These are phyloP conservation scores for Ranitomeya imitator DNA, from an alignment of 2,113 vertebrate genomes.

Conservation along the genomic window DNA sequence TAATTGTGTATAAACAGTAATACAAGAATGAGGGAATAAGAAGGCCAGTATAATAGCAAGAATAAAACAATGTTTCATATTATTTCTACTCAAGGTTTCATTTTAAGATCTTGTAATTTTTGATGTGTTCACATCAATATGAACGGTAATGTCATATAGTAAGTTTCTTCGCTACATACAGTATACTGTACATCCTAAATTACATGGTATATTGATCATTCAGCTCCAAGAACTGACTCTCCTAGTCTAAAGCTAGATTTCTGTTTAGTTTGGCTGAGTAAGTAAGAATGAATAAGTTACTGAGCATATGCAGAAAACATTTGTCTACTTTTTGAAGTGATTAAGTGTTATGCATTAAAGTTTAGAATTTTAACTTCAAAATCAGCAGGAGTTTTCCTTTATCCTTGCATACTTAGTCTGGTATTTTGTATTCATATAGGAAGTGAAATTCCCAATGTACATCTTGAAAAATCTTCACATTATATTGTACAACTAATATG, in stretches of 20 bases:
- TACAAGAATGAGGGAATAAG: no score
- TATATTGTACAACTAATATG: not conserved
- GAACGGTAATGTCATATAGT: not conserved
- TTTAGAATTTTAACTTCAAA: slow-evolving; percentile 18
- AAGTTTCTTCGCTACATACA: not conserved
- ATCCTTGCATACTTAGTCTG: slow-evolving; percentile 24
- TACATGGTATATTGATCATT: not conserved
- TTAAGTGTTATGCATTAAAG: slow-evolving; percentile 35
- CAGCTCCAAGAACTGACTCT: not conserved
- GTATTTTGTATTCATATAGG: slow-evolving; percentile 21
- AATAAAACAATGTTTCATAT: no score
- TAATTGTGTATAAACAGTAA: no score
- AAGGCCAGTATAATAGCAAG: no score
- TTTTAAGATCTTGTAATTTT: no score
- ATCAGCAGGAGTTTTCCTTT: slow-evolving; percentile 37
- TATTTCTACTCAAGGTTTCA: not conserved
- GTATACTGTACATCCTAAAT: not conserved
- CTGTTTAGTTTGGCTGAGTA: slow-evolving; percentile 52
- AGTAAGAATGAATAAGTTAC: slow-evolving; percentile 46
- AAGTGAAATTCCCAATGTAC: slow-evolving; percentile 57
- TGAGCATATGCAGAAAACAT: not conserved
- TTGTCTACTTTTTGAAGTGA: slow-evolving; percentile 25
- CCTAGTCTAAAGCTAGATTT: not conserved
- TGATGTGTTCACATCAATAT: no score
- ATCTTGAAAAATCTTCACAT: slow-evolving; percentile 20